A percentile compares a stretch with the other conserved stretches of the same genome.
These are phyloP conservation scores for Leptinotarsa tumamoca DNA, from an alignment of 2,888 invertebrate genomes.

Conservation along the genomic window DNA sequence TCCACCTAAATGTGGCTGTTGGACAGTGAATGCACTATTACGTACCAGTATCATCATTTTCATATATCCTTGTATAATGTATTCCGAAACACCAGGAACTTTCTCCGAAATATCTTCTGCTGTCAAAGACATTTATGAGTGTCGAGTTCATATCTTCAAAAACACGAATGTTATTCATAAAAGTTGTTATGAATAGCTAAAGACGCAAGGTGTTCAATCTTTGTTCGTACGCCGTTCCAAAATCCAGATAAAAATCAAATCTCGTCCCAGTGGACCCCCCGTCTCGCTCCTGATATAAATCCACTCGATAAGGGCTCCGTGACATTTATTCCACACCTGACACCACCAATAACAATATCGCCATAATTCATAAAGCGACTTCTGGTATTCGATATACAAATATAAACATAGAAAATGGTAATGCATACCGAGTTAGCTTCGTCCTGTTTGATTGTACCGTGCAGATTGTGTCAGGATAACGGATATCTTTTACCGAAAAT, in stretches of 20 bases:
- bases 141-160: conserved; percentile 1
- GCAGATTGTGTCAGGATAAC: conserved; percentile 42
- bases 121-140: not conserved
- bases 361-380: conserved; percentile 46
- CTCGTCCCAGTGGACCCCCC: conserved; percentile 53
- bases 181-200: conserved; percentile 30
- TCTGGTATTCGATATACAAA: conserved; percentile 41
- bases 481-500: conserved; percentile 34
- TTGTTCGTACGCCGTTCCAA: conserved; percentile 44
- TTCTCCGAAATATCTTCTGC: too few species aligned
- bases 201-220: conserved; percentile 46
- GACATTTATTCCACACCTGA: conserved; percentile 54
- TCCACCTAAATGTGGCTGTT: too few species aligned
- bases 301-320: conserved; percentile 53
- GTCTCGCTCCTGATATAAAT: conserved; percentile 47
- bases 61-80: too few species aligned
- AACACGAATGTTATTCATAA: conserved; percentile 29
- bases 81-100: too few species aligned
- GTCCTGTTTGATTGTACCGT: conserved; percentile 34
- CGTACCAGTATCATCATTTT: too few species aligned
- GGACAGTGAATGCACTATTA: too few species aligned
- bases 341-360: conserved; percentile 51
- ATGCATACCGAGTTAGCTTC: conserved; percentile 38
- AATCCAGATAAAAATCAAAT: conserved; percentile 53
- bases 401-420: conserved; percentile 43